phyloP scores from a whole-genome alignment of 1,140 invertebrate species.

The Steinernema feltiae region DNA sequence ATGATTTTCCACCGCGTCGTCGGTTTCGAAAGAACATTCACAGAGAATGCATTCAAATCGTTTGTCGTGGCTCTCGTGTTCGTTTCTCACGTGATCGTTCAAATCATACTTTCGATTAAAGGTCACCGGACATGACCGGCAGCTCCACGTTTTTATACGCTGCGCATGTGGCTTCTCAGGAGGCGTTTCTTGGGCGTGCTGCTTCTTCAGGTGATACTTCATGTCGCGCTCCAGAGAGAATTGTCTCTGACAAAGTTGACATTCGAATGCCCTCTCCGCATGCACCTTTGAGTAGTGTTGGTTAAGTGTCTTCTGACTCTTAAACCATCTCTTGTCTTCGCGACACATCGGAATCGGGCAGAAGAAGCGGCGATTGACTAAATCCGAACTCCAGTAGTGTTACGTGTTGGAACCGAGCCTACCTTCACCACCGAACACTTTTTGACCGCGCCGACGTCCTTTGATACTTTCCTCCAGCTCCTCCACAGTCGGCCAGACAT shows the following conservation, averaged over 20 bases:
- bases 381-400: not conserved
- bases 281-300: not conserved
- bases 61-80: not conserved
- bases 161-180: not conserved
- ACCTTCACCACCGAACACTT: not conserved
- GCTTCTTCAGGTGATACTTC: not conserved
- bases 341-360: not conserved
- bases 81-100: not conserved
- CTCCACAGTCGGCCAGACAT: not conserved
- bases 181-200: not conserved
- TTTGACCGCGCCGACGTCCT: not conserved
- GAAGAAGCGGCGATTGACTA: not conserved
- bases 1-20: not conserved
- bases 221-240: not conserved
- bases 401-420: not conserved
- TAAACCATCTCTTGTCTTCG: not conserved
- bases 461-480: not conserved
- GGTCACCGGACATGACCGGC: not conserved
- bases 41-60: not conserved
- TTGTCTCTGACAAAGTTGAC: not conserved
- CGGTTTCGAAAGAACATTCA: not conserved
- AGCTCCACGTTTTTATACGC: not conserved
- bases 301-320: not conserved
- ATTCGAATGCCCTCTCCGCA: not conserved
- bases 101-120: not conserved